Conservation (phyloP, 2,113 vertebrate species). For the Sprattus sprattus region DNA sequence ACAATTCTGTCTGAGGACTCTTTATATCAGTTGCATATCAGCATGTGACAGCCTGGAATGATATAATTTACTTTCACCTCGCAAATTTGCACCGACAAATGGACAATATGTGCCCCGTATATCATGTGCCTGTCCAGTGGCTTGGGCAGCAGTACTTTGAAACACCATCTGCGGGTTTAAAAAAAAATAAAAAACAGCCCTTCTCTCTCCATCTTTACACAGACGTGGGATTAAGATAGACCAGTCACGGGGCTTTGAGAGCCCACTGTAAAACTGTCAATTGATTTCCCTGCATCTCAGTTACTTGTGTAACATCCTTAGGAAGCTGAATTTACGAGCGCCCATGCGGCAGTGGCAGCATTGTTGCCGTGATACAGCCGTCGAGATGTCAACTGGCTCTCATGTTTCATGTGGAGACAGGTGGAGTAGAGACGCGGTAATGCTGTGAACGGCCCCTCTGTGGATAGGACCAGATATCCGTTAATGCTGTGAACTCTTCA, state of each 20-base stretch:
- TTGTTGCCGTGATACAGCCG: conserved; percentile 54
- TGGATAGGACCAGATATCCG: not conserved
- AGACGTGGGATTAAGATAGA: conserved; percentile 64
- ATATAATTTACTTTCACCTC: not conserved
- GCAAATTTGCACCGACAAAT: not conserved
- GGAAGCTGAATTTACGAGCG: conserved; percentile 69
- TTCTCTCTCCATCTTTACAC: conserved; percentile 60
- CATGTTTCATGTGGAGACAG: conserved; percentile 71
- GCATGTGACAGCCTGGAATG: not conserved
- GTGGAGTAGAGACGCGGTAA: conserved; percentile 56
- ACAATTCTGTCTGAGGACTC: not conserved
- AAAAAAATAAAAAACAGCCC: not conserved
- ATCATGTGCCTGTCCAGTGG: conserved; percentile 8
- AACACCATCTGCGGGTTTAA: conserved; percentile 1
- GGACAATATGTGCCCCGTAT: conserved; percentile 24
- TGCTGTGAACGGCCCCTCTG: not conserved
- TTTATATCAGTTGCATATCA: not conserved
- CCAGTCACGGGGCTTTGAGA: conserved; percentile 62
- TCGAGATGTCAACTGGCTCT: conserved; percentile 53
- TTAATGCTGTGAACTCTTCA: not conserved
- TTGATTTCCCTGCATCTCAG: conserved; percentile 71
- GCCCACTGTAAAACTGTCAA: conserved; percentile 62
- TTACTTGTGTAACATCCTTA: conserved; percentile 70
- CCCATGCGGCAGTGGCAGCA: conserved; percentile 55
- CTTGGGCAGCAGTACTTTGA: not conserved